Percentiles rank a stretch among this genome's conserved stretches.
These are phyloP conservation scores for Falco novaeseelandiae DNA, from an alignment of 2,797 vertebrate genomes.

Conservation along the genomic window DNA sequence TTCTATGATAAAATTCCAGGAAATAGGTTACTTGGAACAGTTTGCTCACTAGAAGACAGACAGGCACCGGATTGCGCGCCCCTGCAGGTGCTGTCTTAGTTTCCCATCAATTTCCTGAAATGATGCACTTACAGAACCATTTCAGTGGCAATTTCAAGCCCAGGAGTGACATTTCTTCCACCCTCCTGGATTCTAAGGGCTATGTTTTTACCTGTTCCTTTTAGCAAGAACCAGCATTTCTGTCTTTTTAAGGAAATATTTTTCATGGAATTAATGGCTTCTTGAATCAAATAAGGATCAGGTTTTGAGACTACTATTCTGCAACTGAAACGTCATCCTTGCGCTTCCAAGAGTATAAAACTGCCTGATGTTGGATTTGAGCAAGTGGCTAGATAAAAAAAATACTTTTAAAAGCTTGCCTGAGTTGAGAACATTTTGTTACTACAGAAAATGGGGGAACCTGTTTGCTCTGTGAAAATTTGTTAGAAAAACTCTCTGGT, in stretches of 20 bases:
- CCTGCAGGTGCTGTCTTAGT: not conserved
- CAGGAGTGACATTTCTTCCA: not conserved
- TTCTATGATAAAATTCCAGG: conserved; percentile 21
- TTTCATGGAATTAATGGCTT: not conserved
- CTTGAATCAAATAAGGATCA: not conserved
- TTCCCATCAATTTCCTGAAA: not conserved
- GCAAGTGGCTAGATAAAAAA: not conserved
- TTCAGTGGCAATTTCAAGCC: not conserved
- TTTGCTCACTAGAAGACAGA: not conserved
- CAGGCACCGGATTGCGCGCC: not conserved
- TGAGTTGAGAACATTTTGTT: not conserved
- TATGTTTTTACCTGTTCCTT: not conserved
- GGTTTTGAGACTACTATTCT: not conserved
- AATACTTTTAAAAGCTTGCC: not conserved
- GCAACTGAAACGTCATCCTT: not conserved
- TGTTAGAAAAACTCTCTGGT: not conserved
- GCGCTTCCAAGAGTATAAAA: not conserved
- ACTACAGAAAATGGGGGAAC: not conserved
- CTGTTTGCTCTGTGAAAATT: not conserved
- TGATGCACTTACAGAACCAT: not conserved
- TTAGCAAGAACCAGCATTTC: not conserved
- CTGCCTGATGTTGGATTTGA: not conserved
- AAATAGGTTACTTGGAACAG: not conserved
- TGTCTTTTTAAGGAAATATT: not conserved
- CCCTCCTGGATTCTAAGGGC: not conserved